Percentiles rank a stretch among this genome's conserved stretches.
phyloP scores from a whole-genome alignment of 2,888 invertebrate species.

The Rosalia funebris region DNA sequence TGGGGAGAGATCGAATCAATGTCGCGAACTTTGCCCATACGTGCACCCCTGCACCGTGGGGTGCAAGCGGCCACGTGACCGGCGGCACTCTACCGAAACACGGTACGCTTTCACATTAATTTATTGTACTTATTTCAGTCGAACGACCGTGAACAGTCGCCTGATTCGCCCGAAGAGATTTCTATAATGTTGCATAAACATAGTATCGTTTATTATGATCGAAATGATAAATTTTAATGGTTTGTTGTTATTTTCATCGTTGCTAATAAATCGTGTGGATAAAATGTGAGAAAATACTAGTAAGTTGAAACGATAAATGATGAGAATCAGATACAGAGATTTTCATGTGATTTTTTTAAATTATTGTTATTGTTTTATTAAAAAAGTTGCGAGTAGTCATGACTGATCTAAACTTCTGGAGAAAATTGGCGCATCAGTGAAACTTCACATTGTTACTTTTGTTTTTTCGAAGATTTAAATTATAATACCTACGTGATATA shows the following conservation, averaged over 20 bases:
- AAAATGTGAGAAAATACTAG: conserved; percentile 38
- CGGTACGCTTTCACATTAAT: conserved; percentile 41
- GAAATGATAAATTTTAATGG: conserved; percentile 47
- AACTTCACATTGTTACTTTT: no score
- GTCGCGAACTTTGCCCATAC: conserved; percentile 6
- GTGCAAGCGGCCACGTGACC: conserved; percentile 36
- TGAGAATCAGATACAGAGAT: no score
- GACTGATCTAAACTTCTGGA: no score
- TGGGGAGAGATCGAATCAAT: neutral
- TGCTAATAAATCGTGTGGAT: conserved; percentile 19
- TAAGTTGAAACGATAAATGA: no score
- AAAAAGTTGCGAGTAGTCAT: no score
- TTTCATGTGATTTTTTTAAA: no score
- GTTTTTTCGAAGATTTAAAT: no score
- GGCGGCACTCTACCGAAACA: conserved; percentile 32
- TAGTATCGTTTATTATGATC: conserved; percentile 42
- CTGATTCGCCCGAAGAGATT: conserved; percentile 7
- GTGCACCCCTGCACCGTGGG: conserved; percentile 20
- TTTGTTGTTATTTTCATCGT: conserved; percentile 44
- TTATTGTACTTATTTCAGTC: conserved; percentile 46
- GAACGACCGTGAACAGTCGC: conserved; percentile 22
- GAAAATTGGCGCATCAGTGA: no score
- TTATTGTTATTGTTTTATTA: no score
- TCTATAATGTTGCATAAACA: conserved; percentile 33
- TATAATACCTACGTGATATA: no score